Base-by-base conservation (phyloP, 2,888 invertebrate genomes). In the Tenthredo mesomela region DNA sequence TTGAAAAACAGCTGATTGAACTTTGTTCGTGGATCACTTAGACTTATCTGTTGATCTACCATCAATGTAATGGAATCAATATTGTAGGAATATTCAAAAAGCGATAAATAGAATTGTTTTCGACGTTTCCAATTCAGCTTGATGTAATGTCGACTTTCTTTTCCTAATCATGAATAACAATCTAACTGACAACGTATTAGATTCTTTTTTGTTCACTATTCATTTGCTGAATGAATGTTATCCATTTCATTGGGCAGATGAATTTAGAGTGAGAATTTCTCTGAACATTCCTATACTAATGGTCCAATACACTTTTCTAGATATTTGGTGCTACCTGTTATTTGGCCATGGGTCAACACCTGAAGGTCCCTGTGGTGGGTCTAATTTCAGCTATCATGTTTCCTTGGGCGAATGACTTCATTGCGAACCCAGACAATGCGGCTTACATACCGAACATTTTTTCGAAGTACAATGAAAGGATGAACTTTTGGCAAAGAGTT, bases 401-500 rank as follows among this genome's bases (percentile, higher is more conserved):
- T 65, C 85, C 89, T 0, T 89, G 88, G 89, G 33, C 88, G 9
- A 82, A 87, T 61, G 61, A 86, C 1, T 58, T 86, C 5, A 73
- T 88, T 25, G 90, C 87, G 2, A 90, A 88, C 82, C 88, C 89
- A 0, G 77, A 84, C 6, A 90, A 88, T 54, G 65, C 86, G 0
- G 88, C 91, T 0, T 87, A 87, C 84, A 86, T 87, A 15, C 88
- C 89, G 0, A 87, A 87, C 25, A 86, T 85, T 33, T 84, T 61
- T 6, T n/a, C 78, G 9, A 15, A 54, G 1, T 67, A 78, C 0
- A 18, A 29, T 18, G 85, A 83, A 7, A 54, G 84, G 0, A 84
- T 86, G 70, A 87, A 65, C 33, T 90, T 92, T 77, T 88, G 87
- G 88, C 84, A 89, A 18, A 87, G 92, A 37, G 33, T 89, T 5